These are phyloP conservation scores for Eledona agricola DNA, from an alignment of 2,888 invertebrate species.

Conservation along the genomic window DNA sequence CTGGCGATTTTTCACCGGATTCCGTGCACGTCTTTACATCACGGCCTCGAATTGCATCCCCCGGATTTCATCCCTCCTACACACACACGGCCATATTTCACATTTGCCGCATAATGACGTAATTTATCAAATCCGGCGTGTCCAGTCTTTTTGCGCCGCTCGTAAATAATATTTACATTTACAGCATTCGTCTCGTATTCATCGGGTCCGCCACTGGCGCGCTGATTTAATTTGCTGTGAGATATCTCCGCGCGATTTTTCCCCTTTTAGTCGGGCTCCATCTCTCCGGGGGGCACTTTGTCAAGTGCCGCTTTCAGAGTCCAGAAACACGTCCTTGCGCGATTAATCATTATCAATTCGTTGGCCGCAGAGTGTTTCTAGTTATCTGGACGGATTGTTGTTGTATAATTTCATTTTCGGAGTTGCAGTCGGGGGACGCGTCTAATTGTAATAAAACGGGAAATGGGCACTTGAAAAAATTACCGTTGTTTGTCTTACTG, in stretches of 20 bases:
- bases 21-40: constrained; percentile 17
- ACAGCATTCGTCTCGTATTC: constrained; percentile 14
- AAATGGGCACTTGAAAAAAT: too few relatives aligned
- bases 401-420: constrained; percentile 21
- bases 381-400: constrained; percentile 18
- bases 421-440: neutral
- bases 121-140: constrained; percentile 19
- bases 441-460: neutral
- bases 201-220: constrained; percentile 19
- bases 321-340: constrained; percentile 15
- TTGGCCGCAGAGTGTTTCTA: constrained; percentile 15
- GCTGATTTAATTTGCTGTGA: too few relatives aligned
- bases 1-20: constrained; percentile 10
- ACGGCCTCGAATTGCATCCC: constrained; percentile 5
- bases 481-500: too few relatives aligned
- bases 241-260: constrained; percentile 9
- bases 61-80: constrained; percentile 1
- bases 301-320: constrained; percentile 10
- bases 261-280: constrained; percentile 7
- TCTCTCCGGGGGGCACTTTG: constrained; percentile 15
- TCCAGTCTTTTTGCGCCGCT: constrained; percentile 22
- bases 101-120: constrained; percentile 26
- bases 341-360: constrained; percentile 24
- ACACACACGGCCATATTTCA: constrained; percentile 12
- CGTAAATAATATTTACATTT: constrained; percentile 24